Conservation (phyloP, 2,888 invertebrate genomes). For the Meta bourneti region DNA sequence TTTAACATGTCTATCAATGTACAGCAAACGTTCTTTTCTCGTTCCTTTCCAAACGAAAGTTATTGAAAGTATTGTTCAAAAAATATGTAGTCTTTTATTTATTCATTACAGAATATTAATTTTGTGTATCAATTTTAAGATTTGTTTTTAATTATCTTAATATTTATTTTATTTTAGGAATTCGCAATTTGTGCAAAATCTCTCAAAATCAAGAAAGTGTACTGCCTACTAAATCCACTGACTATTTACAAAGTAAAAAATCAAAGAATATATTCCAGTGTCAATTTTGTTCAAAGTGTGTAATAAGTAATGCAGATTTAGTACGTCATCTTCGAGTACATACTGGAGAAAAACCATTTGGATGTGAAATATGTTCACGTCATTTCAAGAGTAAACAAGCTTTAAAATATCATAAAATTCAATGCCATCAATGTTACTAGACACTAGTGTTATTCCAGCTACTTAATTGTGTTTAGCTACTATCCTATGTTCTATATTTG, state of each 20-base stretch:
- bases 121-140: no score
- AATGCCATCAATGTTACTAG: background rate
- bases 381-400: slow-evolving; percentile 47
- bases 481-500: no score
- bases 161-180: no score
- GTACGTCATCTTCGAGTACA: slow-evolving; percentile 34
- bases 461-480: no score
- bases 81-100: no score
- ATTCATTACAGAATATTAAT: no score
- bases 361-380: slow-evolving; percentile 24
- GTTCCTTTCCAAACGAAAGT: no score
- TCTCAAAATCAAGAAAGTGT: background rate
- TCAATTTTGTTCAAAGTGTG: slow-evolving; percentile 1
- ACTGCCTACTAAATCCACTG: background rate
- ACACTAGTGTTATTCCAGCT: background rate
- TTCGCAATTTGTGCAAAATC: no score
- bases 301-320: background rate
- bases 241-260: background rate
- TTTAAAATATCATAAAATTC: slow-evolving; percentile 19
- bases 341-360: slow-evolving; percentile 50
- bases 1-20: no score
- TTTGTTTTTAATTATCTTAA: no score
- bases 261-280: slow-evolving; percentile 1
- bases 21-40: no score
- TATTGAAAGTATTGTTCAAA: no score